Evolutionary conservation across 1,140 invertebrate species (phyloP).

Genomic region (Atta cephalotes): DNA sequence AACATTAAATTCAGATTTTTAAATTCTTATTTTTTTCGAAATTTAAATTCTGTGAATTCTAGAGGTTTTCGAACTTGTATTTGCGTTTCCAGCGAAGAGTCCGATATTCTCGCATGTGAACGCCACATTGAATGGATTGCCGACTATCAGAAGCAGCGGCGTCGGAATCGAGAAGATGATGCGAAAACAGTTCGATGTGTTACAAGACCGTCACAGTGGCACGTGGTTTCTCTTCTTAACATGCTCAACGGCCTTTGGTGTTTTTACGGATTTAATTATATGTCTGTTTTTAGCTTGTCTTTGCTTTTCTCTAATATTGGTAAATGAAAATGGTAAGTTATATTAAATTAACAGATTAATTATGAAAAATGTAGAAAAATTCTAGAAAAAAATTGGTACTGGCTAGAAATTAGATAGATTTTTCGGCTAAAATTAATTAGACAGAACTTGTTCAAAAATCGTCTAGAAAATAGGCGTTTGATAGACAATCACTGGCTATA

Average conservation of each 20-base stretch:
- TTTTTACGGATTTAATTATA: slow-evolving; percentile 77
- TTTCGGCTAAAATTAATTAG: no score
- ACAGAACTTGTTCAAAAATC: no score
- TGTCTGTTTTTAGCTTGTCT: slow-evolving; percentile 76
- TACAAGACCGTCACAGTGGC: slow-evolving; percentile 89
- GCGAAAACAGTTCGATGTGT: slow-evolving; percentile 90
- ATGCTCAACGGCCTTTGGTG: slow-evolving; percentile 86
- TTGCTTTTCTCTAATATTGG: slow-evolving; percentile 83
- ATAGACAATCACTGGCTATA: no score
- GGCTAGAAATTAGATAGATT: no score
- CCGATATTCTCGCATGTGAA: slow-evolving; percentile 95
- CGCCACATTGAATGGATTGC: slow-evolving; percentile 92
- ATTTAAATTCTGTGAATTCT: neutral
- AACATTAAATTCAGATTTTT: neutral
- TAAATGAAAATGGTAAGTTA: slow-evolving; percentile 75
- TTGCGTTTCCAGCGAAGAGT: slow-evolving; percentile 88
- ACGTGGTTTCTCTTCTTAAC: slow-evolving; percentile 89
- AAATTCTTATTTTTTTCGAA: neutral
- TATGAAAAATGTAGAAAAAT: no score
- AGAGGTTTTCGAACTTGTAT: neutral
- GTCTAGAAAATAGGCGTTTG: no score
- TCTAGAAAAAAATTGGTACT: no score
- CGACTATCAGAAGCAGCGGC: slow-evolving; percentile 92
- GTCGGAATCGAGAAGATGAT: slow-evolving; percentile 88
- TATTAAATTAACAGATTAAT: neutral